Evolutionary conservation across 2,113 vertebrate species (phyloP).

Genomic region (Agelaius tricolor): DNA sequence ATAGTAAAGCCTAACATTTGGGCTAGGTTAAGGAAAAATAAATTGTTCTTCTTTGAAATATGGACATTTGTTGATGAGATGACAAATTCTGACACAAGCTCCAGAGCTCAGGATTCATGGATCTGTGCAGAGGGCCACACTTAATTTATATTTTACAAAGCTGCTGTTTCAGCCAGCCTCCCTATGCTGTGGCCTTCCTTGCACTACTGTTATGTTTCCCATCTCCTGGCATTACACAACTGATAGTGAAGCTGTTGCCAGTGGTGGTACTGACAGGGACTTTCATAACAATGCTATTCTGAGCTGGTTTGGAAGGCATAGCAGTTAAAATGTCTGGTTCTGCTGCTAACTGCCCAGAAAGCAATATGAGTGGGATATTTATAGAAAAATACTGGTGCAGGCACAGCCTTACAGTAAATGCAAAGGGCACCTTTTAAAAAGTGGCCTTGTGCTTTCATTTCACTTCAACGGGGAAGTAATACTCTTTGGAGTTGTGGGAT

Average conservation of each 20-base stretch:
- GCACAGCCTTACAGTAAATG: conserved; percentile 37
- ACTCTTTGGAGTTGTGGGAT: conserved; percentile 42
- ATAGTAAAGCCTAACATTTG: not conserved
- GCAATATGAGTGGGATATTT: conserved; percentile 36
- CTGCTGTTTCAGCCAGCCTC: not conserved
- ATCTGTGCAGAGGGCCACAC: not conserved
- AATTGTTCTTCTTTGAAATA: not conserved
- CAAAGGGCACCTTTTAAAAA: conserved; percentile 56
- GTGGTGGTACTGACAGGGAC: not conserved
- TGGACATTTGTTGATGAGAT: not conserved
- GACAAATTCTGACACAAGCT: not conserved
- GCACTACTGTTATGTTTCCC: not conserved
- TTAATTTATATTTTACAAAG: not conserved
- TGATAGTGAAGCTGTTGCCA: not conserved
- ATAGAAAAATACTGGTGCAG: conserved; percentile 44
- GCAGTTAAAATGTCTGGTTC: conserved; percentile 2
- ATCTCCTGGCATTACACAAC: not conserved
- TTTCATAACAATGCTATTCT: not conserved
- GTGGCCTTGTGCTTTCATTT: conserved; percentile 60
- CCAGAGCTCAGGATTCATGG: not conserved
- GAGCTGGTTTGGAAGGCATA: not conserved
- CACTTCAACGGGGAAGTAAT: conserved; percentile 48
- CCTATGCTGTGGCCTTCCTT: not conserved
- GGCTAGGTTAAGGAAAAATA: not conserved
- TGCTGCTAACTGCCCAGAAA: conserved; percentile 10